Percentiles rank a stretch among this genome's conserved stretches.
Conservation (phyloP, 2,113 vertebrate species). For the Setophaga kirtlandii region DNA sequence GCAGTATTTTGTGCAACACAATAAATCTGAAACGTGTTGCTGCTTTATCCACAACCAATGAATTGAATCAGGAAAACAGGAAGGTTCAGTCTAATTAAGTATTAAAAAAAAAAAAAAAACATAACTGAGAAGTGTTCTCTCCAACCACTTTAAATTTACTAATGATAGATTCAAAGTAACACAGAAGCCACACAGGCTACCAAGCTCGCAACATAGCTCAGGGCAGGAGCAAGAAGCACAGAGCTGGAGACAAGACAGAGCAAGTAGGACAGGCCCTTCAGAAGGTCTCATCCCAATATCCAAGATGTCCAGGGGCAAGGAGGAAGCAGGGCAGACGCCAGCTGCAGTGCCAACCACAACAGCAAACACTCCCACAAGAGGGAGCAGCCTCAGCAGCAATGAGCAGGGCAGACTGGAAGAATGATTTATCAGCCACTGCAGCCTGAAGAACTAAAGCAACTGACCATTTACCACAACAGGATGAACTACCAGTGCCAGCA, state of each 20-base stretch:
- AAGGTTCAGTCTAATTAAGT: background rate
- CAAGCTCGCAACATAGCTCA: background rate
- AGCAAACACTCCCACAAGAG: background rate
- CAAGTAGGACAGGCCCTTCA: background rate
- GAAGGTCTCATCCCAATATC: background rate
- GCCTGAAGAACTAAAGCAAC: background rate
- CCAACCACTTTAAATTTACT: background rate
- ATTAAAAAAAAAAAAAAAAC: too few relatives aligned
- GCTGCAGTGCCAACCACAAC: background rate
- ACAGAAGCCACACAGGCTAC: background rate
- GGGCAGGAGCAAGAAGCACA: background rate
- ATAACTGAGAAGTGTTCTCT: background rate
- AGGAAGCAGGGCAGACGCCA: background rate
- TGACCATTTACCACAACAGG: background rate
- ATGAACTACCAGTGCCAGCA: background rate
- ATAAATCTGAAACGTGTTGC: background rate
- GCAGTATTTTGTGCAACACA: background rate
- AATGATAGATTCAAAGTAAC: background rate
- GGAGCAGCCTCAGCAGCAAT: background rate
- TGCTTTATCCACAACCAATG: background rate
- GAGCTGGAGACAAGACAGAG: background rate
- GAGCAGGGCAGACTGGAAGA: background rate
- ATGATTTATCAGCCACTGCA: background rate
- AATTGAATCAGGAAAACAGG: background rate
- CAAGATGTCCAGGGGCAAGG: background rate